Evolutionary conservation across 1,140 invertebrate genomes (phyloP), one percentile per base, ranked within the genome.

Genomic region (Microplitis mediator): DNA sequence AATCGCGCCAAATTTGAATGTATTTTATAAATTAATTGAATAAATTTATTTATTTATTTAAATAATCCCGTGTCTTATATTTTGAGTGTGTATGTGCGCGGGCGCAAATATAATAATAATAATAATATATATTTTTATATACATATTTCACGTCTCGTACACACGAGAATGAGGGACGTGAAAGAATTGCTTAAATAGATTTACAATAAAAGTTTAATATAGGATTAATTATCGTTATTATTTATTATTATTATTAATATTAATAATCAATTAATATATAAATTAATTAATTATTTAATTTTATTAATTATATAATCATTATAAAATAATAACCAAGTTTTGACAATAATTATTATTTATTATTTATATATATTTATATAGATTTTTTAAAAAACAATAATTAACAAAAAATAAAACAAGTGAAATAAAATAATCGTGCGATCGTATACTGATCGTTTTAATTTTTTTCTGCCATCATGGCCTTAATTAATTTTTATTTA

Each of bases 371-470:
- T 61, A 70, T 45, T 50, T 45, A 61, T 70, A 23, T 61, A 39
- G 9, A 61, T 61, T 45, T 70, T 45, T 9, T 45, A 45, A 9
- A 45, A 11, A 45, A 61, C 9, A 70, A 61, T 61, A 70, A 45
- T 45, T 23, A 62, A 70, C 56, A 70, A 31, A 70, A 51, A 70
- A 70, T 58, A 50, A 70, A 70, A 70, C 9, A 61, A 70, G 23
- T 58, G 0, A 14, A 64, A 14, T 45, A 63, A 63, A 34, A 71
- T 36, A 45, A 70, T 52, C 14, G 45, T 54, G 61, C 52, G 61
- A 65, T 65, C 61, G 61, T 65, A 65, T 65, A 65, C 61, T 71
- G 61, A 71, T 65, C 62, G 61, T 39, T 71, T 36, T 71, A 23
- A 36, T 34, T 35, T 54, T 64, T 54, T 71, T 54, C 56, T 63